Base-by-base conservation (phyloP, 2,888 invertebrate genomes). In the Leucophenga montana region DNA sequence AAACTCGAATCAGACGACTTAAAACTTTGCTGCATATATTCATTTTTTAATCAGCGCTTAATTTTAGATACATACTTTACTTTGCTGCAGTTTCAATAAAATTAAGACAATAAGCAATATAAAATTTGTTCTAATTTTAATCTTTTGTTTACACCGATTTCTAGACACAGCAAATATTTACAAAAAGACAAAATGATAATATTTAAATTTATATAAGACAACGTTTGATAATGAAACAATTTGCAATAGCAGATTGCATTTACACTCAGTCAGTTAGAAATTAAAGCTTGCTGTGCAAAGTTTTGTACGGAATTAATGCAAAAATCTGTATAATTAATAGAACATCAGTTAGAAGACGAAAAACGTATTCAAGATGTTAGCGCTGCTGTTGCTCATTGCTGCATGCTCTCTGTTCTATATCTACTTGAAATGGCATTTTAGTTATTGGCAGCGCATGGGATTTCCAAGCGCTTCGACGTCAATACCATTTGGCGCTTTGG, bases 401-500 rank as follows among this genome's bases (percentile, higher is more conserved):
- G 64, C 73, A 2, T 66, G 69, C 14, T 73, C 77, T 0, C 71
- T 80, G 39, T 44, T 80, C 0, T 67, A 78, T n/a, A 48, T 78
- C 1, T 87, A 79, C 48, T 70, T 86, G 0, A 84, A 79, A 46
- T 82, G 85, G 79, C 77, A 70, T 6, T 89, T 86, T 13, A 80
- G 78, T 1, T 83, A 92, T 79, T 94, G 94, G 94, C 86, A 90
- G 48, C 89, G 89, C 65, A 90, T 89, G 76, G 91, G 91, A 0
- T 91, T 94, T 5, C 88, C 90, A 0, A 91, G 90, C 9, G 89
- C 91, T 0, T 85, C 88, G 20, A 91, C 92, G 0, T 84, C 82
- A 20, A 91, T 93, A 74, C 92, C 93, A 0, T 93, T 92, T 76
- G 94, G 94, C 0, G 92, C 92, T 75, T 87, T 93, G 75, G 89